A percentile compares a stretch with the other conserved stretches of the same genome.
Conservation (phyloP, 2,888 invertebrate genomes). For the Hypena proboscidalis region DNA sequence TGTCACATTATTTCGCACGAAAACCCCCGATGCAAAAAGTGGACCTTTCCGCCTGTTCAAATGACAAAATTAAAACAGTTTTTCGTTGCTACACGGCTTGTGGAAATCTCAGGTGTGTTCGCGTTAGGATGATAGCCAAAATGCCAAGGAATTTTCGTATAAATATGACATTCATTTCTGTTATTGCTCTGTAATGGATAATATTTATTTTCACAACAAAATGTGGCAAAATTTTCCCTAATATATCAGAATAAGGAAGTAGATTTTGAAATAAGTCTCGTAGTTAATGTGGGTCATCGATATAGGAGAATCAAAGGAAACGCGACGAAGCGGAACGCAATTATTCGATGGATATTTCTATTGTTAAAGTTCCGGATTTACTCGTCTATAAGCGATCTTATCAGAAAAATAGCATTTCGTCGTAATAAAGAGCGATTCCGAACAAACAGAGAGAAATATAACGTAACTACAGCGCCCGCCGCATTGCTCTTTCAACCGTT, state of each 20-base stretch:
- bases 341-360: constrained; percentile 31
- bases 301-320: constrained; percentile 24
- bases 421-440: too few species aligned
- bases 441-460: constrained; percentile 46
- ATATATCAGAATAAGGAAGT: constrained; percentile 19
- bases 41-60: constrained; percentile 65
- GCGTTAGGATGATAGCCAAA: constrained; percentile 33
- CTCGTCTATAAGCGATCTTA: constrained; percentile 44
- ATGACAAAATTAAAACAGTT: constrained; percentile 71
- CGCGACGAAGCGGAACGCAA: constrained; percentile 12
- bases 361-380: constrained; percentile 33
- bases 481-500: constrained; percentile 48
- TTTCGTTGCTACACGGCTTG: constrained; percentile 42
- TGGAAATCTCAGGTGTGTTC: constrained; percentile 50
- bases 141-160: constrained; percentile 33
- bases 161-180: constrained; percentile 10
- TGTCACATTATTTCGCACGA: constrained; percentile 70
- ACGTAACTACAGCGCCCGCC: constrained; percentile 39
- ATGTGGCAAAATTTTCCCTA: too few species aligned
- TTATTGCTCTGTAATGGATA: constrained; percentile 6
- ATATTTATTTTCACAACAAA: constrained; percentile 4
- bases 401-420: constrained; percentile 38
- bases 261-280: constrained; percentile 1
- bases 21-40: constrained; percentile 66
- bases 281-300: constrained; percentile 20